Evolutionary conservation across 2,113 vertebrate genomes (phyloP).

Genomic region (Sminthopsis crassicaudata): DNA sequence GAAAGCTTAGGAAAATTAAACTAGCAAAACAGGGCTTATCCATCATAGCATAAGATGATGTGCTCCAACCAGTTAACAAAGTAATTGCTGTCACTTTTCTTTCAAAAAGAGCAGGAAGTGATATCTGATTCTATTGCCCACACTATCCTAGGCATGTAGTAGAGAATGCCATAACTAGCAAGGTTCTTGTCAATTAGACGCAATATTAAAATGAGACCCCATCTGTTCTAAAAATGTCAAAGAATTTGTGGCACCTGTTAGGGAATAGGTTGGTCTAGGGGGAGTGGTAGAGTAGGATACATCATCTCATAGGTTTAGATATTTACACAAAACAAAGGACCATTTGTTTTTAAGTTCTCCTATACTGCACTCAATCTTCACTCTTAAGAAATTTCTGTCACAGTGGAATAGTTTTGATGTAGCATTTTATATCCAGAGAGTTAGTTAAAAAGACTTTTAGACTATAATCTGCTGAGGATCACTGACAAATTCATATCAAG

Average conservation of each 20-base stretch:
- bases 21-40: constrained; percentile 44
- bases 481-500: constrained; percentile 10
- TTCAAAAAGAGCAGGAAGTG: constrained; percentile 58
- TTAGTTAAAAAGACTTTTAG: constrained; percentile 41
- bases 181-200: constrained; percentile 72
- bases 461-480: constrained; percentile 6
- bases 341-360: constrained; percentile 64
- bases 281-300: constrained; percentile 30
- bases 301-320: constrained; percentile 76
- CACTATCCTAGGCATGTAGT: constrained; percentile 25
- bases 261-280: neutral
- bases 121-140: constrained; percentile 28
- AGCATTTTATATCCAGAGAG: constrained; percentile 66
- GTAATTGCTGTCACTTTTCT: neutral
- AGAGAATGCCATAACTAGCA: constrained; percentile 22
- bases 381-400: constrained; percentile 66
- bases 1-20: constrained; percentile 59
- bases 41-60: constrained; percentile 35
- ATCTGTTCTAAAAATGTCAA: constrained; percentile 85
- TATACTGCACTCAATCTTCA: neutral
- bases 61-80: constrained; percentile 36
- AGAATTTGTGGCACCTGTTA: constrained; percentile 80
- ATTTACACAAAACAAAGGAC: constrained; percentile 78
- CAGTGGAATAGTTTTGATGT: constrained; percentile 59
- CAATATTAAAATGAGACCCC: constrained; percentile 78